These are phyloP conservation scores for Gonioctena quinquepunctata DNA, from an alignment of 1,140 invertebrate genomes.

Conservation along the genomic window DNA sequence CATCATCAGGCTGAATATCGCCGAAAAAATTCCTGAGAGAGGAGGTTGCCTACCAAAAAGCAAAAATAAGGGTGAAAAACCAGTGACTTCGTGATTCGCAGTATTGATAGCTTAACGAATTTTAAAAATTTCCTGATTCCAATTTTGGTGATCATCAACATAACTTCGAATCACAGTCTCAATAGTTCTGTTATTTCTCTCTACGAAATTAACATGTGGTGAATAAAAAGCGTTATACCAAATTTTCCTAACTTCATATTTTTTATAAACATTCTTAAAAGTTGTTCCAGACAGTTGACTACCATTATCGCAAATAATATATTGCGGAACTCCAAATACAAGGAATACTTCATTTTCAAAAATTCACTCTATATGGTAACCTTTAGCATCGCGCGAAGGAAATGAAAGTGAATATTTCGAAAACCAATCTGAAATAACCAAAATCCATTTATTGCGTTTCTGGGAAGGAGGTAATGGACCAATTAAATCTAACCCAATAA, in stretches of 20 bases:
- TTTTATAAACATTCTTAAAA: not conserved
- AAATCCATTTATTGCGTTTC: constrained; percentile 22
- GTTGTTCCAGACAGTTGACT: not conserved
- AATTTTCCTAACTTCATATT: not conserved
- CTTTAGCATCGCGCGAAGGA: not conserved
- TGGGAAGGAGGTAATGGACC: constrained; percentile 28
- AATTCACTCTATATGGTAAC: not conserved
- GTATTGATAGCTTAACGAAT: constrained; percentile 11
- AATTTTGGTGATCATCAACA: constrained; percentile 11
- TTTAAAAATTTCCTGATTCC: constrained; percentile 11
- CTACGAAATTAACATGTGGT: not conserved
- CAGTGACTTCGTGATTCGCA: constrained; percentile 1
- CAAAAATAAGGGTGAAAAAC: not conserved
- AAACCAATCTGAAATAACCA: constrained; percentile 11
- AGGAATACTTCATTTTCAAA: constrained; percentile 16
- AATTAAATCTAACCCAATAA: constrained; percentile 49
- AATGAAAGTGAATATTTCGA: not conserved
- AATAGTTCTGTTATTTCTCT: not conserved
- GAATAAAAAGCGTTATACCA: not conserved
- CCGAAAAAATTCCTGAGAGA: not conserved
- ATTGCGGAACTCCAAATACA: constrained; percentile 27
- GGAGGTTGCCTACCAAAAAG: constrained; percentile 14
- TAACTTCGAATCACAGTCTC: constrained; percentile 2
- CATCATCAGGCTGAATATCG: not conserved
- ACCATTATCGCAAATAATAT: constrained; percentile 1